Evolutionary conservation across 2,888 invertebrate species (phyloP), one percentile per base, ranked within the genome.

Genomic region (Mallateleia sp.): DNA sequence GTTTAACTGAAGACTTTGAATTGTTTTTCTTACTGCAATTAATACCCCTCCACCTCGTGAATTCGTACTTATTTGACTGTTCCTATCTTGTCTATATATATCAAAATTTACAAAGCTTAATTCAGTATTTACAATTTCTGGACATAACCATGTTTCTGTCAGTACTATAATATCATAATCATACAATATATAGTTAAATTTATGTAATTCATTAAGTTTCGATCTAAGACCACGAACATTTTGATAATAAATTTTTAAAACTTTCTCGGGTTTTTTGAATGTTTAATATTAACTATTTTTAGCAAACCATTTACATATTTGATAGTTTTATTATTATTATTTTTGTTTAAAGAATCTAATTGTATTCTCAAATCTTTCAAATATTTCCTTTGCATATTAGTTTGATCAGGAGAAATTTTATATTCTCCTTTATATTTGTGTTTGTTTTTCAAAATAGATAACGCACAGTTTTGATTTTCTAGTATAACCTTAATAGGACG

Each of bases 251-350:
- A n/a, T n/a, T n/a, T n/a, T n/a, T n/a, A n/a, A n/a, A n/a, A n/a
- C n/a, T n/a, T n/a, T n/a, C n/a, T n/a, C n/a, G n/a, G n/a, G n/a
- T n/a, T n/a, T n/a, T n/a, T n/a, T n/a, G n/a, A n/a, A n/a, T n/a
- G n/a, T n/a, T n/a, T 42, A 11, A 69, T 56, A n/a, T 56, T 24
- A 6, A 56, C 56, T 22, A 72, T 72, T 8, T 20, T n/a, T 4
- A 58, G 72, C 1, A 34, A 15, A 0, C 72, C 72, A 5, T 45
- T n/a, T 4, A 72, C 15, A 32, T 47, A 72, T 45, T 58, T 72
- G 20, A 72, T 72, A 14, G 58, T 58, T 72, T 72, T 72, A 1
- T 9, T 24, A 28, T 11, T 14, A 5, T 3, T 14, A 20, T 58
- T 42, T 32, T 45, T 47, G 9, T 72, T 72, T 1, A 58, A n/a